phyloP scores from a whole-genome alignment of 2,888 invertebrate genomes.

The Macrophya alboannulata region DNA sequence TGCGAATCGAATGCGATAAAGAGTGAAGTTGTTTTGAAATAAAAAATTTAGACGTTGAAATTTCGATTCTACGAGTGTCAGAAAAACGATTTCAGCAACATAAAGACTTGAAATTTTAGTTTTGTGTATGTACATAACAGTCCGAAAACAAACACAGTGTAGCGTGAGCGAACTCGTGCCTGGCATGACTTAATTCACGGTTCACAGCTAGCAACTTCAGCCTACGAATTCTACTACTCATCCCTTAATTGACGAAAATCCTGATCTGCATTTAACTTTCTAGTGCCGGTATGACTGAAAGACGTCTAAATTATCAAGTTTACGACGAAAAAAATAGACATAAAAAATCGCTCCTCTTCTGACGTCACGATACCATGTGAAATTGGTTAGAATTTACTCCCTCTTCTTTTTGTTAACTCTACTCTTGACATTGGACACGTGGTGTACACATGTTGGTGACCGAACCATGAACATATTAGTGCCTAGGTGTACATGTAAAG shows the following conservation, averaged over 20 bases:
- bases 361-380: neutral
- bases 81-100: neutral
- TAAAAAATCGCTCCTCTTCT: neutral
- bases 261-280: neutral
- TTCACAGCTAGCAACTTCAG: neutral
- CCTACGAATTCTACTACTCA: neutral
- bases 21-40: slow-evolving; percentile 1
- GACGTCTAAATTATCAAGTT: neutral
- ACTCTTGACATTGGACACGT: slow-evolving; percentile 36
- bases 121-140: neutral
- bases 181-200: neutral
- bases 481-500: neutral
- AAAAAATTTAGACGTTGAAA: neutral
- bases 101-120: neutral
- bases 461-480: slow-evolving; percentile 7
- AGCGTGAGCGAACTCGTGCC: neutral
- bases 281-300: neutral
- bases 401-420: neutral
- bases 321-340: neutral
- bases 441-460: slow-evolving; percentile 24
- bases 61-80: slow-evolving; percentile 2
- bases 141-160: neutral
- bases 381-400: neutral
- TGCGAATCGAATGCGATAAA: neutral
- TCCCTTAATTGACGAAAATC: neutral